These are phyloP conservation scores for Heliconius nattereri DNA, from an alignment of 1,140 invertebrate species.

Conservation along the genomic window DNA sequence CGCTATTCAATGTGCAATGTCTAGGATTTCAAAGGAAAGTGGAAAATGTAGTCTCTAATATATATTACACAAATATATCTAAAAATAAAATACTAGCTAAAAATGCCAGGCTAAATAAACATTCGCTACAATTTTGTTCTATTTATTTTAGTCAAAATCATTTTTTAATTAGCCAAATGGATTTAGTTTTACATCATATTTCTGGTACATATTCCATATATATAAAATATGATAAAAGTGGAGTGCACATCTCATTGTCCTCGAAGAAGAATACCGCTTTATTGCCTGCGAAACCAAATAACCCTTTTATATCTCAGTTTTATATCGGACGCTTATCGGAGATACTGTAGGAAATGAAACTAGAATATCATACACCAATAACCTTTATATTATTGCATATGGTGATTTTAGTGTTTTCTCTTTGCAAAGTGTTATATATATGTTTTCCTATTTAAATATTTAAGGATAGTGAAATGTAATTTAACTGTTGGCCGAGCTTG, in stretches of 20 bases:
- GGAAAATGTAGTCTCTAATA: too few species aligned
- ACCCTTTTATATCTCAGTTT: conserved; percentile 67
- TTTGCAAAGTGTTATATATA: not conserved
- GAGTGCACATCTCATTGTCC: conserved; percentile 59
- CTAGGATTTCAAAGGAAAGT: too few species aligned
- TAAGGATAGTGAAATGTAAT: too few species aligned
- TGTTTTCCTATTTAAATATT: not conserved
- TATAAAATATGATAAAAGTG: conserved; percentile 33
- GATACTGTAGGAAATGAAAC: conserved; percentile 27
- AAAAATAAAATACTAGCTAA: too few species aligned
- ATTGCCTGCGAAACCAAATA: conserved; percentile 74
- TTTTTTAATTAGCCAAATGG: not conserved
- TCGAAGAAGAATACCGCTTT: conserved; percentile 64
- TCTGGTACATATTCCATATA: conserved; percentile 19
- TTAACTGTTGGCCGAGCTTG: too few species aligned
- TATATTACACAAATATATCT: not conserved
- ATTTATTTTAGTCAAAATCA: not conserved
- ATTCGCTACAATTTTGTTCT: not conserved
- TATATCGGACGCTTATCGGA: conserved; percentile 64
- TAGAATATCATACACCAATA: conserved; percentile 28
- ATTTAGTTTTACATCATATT: not conserved
- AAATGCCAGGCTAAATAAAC: too few species aligned
- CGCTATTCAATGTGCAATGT: too few species aligned
- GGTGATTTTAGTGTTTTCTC: conserved; percentile 3
- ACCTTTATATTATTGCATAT: conserved; percentile 32